Conservation (phyloP, 2,888 invertebrate species). For the Campopleginae sp. region DNA sequence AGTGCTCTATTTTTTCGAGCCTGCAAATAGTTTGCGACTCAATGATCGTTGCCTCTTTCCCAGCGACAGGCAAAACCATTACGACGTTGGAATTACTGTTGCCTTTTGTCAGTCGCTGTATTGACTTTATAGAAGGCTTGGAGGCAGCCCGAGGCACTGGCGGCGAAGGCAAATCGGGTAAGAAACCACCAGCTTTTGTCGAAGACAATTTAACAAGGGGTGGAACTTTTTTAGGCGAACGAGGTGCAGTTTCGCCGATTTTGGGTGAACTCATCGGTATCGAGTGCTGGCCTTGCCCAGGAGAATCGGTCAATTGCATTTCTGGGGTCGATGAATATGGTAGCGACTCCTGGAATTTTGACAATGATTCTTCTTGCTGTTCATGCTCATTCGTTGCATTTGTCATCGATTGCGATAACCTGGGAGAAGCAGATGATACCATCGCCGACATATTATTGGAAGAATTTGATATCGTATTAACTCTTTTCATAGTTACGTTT, state of each 20-base stretch:
- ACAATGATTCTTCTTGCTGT: neutral
- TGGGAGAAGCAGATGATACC: neutral
- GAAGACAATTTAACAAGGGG: neutral
- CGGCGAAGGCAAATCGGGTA: neutral
- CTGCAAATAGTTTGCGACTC: conserved; percentile 23
- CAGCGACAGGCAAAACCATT: conserved; percentile 29
- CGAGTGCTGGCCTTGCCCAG: neutral
- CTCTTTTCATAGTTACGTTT: neutral
- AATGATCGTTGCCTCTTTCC: neutral
- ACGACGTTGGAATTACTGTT: conserved; percentile 20
- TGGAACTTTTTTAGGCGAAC: neutral
- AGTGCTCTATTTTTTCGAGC: conserved; percentile 23
- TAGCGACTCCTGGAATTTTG: neutral
- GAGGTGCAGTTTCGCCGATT: neutral
- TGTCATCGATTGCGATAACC: neutral
- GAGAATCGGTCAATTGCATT: neutral
- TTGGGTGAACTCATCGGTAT: neutral
- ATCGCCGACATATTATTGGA: neutral
- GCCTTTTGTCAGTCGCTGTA: neutral
- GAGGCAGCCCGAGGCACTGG: neutral
- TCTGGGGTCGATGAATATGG: neutral
- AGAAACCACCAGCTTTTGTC: neutral
- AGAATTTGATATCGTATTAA: neutral
- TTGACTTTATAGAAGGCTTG: neutral
- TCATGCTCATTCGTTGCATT: neutral